Percentiles rank a stretch among this genome's conserved stretches.
These are phyloP conservation scores for Phortica variegata DNA, from an alignment of 1,140 invertebrate species.

Conservation along the genomic window DNA sequence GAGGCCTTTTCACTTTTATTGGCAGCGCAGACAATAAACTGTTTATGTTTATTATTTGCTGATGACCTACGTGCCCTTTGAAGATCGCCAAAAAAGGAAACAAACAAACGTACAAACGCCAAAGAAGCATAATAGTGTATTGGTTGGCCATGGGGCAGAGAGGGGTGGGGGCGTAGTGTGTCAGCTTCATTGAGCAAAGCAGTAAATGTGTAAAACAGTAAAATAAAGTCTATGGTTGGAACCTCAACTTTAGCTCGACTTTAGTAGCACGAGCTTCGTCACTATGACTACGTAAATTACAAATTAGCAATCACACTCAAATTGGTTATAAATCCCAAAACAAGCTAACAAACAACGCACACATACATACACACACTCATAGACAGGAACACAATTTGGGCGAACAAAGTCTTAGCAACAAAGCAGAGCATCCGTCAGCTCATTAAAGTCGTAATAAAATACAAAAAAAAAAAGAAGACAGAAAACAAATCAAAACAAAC, in stretches of 20 bases:
- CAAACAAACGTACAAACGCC: too few species aligned
- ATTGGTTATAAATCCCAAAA: slow-evolving; percentile 3
- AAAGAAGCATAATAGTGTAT: too few species aligned
- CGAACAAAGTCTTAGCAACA: slow-evolving; percentile 32
- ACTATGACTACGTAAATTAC: slow-evolving; percentile 54
- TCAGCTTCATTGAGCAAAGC: too few species aligned
- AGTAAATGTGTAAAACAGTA: too few species aligned
- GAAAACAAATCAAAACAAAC: slow-evolving; percentile 40
- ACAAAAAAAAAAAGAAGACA: slow-evolving; percentile 6
- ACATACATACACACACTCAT: background rate
- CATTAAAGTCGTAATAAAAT: slow-evolving; percentile 46
- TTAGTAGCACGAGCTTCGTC: too few species aligned
- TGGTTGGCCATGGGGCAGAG: too few species aligned
- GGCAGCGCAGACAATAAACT: slow-evolving; percentile 50
- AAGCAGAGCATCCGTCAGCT: slow-evolving; percentile 30
- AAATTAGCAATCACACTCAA: slow-evolving; percentile 55
- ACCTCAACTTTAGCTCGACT: background rate
- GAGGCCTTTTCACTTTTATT: slow-evolving; percentile 50
- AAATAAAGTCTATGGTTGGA: slow-evolving; percentile 12
- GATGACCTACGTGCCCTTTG: slow-evolving; percentile 54
- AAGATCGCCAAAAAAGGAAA: too few species aligned
- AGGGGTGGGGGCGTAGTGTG: too few species aligned
- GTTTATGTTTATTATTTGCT: slow-evolving; percentile 55
- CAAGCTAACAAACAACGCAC: background rate
- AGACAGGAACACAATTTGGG: background rate